Conservation (phyloP, 2,113 vertebrate species). For the Chrysochloris asiatica region DNA sequence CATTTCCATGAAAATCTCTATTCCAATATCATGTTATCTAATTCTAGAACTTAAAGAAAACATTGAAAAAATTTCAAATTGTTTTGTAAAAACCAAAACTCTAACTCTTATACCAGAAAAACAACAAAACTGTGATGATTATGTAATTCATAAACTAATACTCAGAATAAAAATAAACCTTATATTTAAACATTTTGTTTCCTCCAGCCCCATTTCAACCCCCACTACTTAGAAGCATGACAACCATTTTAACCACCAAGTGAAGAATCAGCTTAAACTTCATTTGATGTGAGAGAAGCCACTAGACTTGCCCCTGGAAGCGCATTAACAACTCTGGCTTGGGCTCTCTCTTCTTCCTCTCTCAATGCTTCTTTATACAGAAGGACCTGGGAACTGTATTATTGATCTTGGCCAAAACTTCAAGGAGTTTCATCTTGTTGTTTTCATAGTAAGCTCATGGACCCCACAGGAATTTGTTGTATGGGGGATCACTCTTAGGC, state of each 20-base stretch:
- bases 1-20: not conserved
- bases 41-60: not conserved
- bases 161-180: not conserved
- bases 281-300: not conserved
- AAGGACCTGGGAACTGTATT: not conserved
- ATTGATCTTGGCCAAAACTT: not conserved
- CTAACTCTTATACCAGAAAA: not conserved
- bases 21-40: not conserved
- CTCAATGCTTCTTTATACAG: not conserved
- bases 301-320: too few species aligned
- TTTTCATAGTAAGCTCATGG: not conserved
- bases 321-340: too few species aligned
- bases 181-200: not conserved
- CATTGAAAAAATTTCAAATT: not conserved
- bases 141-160: not conserved
- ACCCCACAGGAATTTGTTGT: constrained; percentile 45
- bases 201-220: not conserved
- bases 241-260: not conserved
- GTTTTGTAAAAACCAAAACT: not conserved
- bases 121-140: not conserved
- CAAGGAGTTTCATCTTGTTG: not conserved
- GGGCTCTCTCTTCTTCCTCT: not conserved
- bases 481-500: not conserved
- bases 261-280: not conserved
- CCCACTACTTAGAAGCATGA: not conserved